Evolutionary conservation across 2,113 vertebrate species (phyloP), one percentile per base, ranked within the genome.

Genomic region (Tetraodon nigroviridis): DNA sequence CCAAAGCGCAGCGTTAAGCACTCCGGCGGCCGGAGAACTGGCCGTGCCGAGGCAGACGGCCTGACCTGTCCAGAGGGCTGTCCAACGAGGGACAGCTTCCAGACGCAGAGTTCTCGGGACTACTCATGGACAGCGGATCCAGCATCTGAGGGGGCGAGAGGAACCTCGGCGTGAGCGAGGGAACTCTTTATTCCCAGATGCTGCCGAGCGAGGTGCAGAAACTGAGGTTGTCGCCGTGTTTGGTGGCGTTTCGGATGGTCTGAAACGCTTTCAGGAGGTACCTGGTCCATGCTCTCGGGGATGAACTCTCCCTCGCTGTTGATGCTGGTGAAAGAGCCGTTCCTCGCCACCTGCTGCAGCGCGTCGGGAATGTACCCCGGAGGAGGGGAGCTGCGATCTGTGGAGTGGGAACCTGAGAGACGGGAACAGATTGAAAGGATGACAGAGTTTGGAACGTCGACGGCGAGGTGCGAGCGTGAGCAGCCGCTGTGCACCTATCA

Each of bases 271-370:
- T 37, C 44, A 45, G 44, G n/a, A 15, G 7, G 2, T 90, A 98
- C 97, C 92, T 96, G 95, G 90, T 99, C 97, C 95, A 98, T 97
- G 83, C 93, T 97, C 89, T 99, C 97, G 22, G 97, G 97, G 74
- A 99, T 99, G 85, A 99, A 99, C 82, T 99, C 97, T 24, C 97
- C 97, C 79, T 99, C 97, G 56, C 97, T 99, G 90, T 97, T 97
- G 85, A 99, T 98, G 90, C 96, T 98, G 71, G 97, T 99, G 81
- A 98, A 99, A 53, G 97, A 99, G 55, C 97, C 97, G 62, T 99
- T 98, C 73, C 95, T 89, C 56, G 94, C 96, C 71, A 95, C 94
- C 60, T 98, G 94, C 83, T 98, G 94, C 47, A 97, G 90, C 56
- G 93, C 95, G 65, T 98, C 97, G 20, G 97, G 96, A 90, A 99